Evolutionary conservation across 2,888 invertebrate species (phyloP), one percentile per base, ranked within the genome.

Genomic region (Cheilosia vulpina): DNA sequence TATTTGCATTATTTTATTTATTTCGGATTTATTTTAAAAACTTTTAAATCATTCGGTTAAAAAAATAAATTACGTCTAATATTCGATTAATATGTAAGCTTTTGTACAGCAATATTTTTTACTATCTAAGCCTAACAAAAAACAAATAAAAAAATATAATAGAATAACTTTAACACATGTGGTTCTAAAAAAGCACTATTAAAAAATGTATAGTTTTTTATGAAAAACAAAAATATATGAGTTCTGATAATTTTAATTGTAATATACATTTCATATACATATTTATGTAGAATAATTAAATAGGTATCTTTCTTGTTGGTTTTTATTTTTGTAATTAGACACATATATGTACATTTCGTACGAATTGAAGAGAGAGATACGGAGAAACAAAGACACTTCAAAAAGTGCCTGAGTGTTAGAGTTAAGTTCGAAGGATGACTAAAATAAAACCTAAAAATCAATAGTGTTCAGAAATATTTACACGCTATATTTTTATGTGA

Each of bases 261-360:
- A 75, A 71, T 71, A 84, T 47, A 55, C 34, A 78, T 72, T 78
- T 78, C 60, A 78, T 68, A 78, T 19, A 65, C 69, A 66, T 84
- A 84, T 84, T 84, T 84, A 84, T 84, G 75, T 84, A 84, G 84
- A 80, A 75, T 84, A 84, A 80, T 84, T 84, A 63, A 66, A 65
- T 78, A 43, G 43, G 65, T 60, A 24, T 60, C 41, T 76, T 80
- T 84, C 69, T 65, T 43, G 55, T 21, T 62, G 62, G 50, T 68
- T 34, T 41, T 68, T 55, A 19, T 50, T 38, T 53, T 78, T 71
- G 53, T 62, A 52, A 65, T 71, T 57, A 50, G 43, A 31, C 15
- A 38, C 11, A 41, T 50, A 43, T 38, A 53, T 53, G n/a, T 57
- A 63, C 15, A 43, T 55, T 57, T 34, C 47, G 31, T 21, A 68